Base-by-base conservation (phyloP, 2,888 invertebrate genomes). In the Pteria penguin region DNA sequence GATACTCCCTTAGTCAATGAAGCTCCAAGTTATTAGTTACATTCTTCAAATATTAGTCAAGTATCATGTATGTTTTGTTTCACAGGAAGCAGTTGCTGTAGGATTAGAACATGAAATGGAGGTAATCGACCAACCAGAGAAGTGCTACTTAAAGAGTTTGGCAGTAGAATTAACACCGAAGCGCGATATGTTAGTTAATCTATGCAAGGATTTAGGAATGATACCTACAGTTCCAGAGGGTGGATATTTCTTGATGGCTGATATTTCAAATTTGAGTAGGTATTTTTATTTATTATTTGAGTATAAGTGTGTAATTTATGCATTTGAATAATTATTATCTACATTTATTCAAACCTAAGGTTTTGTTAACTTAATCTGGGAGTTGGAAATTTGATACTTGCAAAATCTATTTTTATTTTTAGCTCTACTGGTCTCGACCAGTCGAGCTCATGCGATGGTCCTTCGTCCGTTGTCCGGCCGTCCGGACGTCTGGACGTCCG, bases 161-260 rank as follows among this genome's bases (percentile, higher is more conserved):
- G 83, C 83, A 1, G 55, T 62, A 22, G 84, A 83, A 70, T 61
- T 96, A 78, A 93, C 97, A 29, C 90, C 90, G 3, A 92, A 92
- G 76, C 79, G 92, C 69, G 90, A 91, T 78, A 77, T 67, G 14
- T 82, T 92, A 78, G 88, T 86, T 3, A 76, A 84, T 70, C 79
- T 89, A 14, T 80, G 92, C 8, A 91, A 82, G 8, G 95, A 96
- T 14, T 95, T 95, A 71, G 98, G 97, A 0, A 96, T 99, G 95
- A 94, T 94, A 54, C 97, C 98, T 0, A 96, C 96, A 0, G 93
- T 98, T 72, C 99, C 99, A 0, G 97, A 99, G 85, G 98, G 97
- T 2, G 99, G 99, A 0, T 99, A 98, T 93, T 99, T 99, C 90
- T 96, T 99, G 94, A 92, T 99, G 68, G 98, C 98, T 1, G 97